phyloP scores from a whole-genome alignment of 2,797 vertebrate species.

The Loriculus beryllinus region DNA sequence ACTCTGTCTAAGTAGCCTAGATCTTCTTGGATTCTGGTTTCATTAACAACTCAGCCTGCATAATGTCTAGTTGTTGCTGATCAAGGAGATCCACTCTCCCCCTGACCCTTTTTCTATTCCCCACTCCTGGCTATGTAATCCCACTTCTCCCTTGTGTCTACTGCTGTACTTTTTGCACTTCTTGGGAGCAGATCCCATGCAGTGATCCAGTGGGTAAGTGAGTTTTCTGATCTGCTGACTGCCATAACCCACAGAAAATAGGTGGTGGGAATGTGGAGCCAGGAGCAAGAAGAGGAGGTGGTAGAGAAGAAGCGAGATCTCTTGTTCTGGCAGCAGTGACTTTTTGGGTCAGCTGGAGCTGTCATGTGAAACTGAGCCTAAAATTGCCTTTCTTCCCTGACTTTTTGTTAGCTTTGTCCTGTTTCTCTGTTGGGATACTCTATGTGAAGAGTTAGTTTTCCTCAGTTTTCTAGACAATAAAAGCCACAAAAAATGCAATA shows the following conservation, averaged over 20 bases:
- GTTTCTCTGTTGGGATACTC: not conserved
- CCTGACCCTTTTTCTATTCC: not conserved
- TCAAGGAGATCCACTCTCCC: fast-evolving
- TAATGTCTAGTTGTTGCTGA: not conserved
- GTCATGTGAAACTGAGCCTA: not conserved
- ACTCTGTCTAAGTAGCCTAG: not conserved
- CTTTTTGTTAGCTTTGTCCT: not conserved
- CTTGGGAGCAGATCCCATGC: not conserved
- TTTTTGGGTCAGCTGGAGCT: not conserved
- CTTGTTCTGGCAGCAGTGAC: not conserved
- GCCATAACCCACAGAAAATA: not conserved
- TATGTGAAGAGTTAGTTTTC: not conserved
- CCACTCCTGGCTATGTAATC: not conserved
- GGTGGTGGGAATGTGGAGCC: not conserved
- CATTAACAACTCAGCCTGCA: not conserved
- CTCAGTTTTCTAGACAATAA: not conserved
- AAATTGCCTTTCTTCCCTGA: not conserved
- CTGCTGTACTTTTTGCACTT: not conserved
- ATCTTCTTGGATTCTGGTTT: not conserved
- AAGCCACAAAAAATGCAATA: not conserved
- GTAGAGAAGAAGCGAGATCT: not conserved
- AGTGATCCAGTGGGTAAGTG: not conserved
- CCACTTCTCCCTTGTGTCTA: not conserved
- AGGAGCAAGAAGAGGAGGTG: not conserved
- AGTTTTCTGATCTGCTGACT: not conserved